Percentiles rank a stretch among this genome's conserved stretches.
Conservation (phyloP, 2,797 vertebrate genomes). For the Simalia tracyae region DNA sequence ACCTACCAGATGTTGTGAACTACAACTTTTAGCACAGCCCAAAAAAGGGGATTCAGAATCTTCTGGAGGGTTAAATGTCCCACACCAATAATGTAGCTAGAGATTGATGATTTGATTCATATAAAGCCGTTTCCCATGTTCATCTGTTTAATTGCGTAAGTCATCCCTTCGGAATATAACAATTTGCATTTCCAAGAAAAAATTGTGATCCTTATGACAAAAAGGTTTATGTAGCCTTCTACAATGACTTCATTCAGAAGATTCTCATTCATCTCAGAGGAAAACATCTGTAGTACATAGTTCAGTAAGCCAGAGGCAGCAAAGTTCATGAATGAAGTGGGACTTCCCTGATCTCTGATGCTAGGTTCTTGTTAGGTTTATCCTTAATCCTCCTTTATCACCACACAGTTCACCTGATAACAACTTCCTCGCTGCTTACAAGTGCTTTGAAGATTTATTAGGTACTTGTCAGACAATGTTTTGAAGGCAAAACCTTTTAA, state of each 20-base stretch:
- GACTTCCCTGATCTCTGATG: background rate
- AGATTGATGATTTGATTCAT: background rate
- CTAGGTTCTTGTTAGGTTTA: background rate
- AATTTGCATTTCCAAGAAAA: background rate
- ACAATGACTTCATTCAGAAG: background rate
- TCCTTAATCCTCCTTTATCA: constrained; percentile 32
- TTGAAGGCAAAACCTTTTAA: constrained; percentile 24
- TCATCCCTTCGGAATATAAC: background rate
- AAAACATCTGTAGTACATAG: background rate
- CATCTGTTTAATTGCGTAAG: background rate
- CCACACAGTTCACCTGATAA: constrained; percentile 31
- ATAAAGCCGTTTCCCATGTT: background rate
- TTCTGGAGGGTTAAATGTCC: background rate
- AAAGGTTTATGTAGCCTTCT: background rate
- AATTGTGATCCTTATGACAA: background rate
- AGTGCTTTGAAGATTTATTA: constrained; percentile 39
- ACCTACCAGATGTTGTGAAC: background rate
- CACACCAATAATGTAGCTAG: background rate
- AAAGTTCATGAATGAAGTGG: background rate
- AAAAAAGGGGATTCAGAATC: background rate
- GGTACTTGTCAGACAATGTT: constrained; percentile 15
- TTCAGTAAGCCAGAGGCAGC: background rate
- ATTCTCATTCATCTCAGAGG: background rate
- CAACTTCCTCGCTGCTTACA: constrained; percentile 27
- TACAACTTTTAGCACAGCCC: background rate